Conservation (phyloP, 2,113 vertebrate species). For the Hemiprocne comata region DNA sequence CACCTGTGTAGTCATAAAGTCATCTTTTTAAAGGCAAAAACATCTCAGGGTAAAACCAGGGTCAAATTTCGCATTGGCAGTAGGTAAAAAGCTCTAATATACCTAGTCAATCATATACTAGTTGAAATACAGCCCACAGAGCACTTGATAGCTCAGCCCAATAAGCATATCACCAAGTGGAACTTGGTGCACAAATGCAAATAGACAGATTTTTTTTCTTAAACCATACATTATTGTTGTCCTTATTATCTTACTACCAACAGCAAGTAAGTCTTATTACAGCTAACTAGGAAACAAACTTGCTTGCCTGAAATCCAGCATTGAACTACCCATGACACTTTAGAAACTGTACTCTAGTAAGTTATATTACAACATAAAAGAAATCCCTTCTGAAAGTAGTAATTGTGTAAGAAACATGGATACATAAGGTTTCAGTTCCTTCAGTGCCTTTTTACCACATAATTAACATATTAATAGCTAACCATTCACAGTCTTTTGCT, state of each 20-base stretch:
- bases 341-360: background rate
- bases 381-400: background rate
- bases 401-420: background rate
- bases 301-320: background rate
- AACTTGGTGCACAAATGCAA: background rate
- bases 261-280: background rate
- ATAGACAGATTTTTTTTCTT: background rate
- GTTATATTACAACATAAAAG: background rate
- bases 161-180: background rate
- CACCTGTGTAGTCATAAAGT: background rate
- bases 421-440: background rate
- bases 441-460: background rate
- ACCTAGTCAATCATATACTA: background rate
- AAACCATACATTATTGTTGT: background rate
- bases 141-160: background rate
- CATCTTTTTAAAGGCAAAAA: conserved; percentile 22
- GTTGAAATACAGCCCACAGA: background rate
- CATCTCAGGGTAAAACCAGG: background rate
- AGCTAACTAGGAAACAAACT: conserved; percentile 8
- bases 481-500: background rate
- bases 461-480: background rate
- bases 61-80: background rate
- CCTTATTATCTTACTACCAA: background rate
- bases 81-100: background rate
- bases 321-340: background rate